phyloP scores from a whole-genome alignment of 2,113 vertebrate genomes.

The Clarias gariepinus region DNA sequence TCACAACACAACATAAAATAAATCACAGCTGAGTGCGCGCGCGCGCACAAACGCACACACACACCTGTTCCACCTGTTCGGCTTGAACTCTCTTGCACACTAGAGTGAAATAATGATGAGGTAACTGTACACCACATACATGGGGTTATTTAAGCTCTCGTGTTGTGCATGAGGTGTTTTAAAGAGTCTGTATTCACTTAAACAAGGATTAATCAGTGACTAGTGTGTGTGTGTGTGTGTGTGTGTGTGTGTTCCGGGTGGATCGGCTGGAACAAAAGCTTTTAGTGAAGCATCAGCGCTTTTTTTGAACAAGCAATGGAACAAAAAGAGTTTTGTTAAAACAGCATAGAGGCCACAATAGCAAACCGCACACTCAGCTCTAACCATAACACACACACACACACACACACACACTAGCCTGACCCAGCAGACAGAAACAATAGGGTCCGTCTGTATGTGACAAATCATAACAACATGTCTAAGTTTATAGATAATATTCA shows the following conservation, averaged over 20 bases:
- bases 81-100: background rate
- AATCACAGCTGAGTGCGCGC: background rate
- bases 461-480: background rate
- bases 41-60: background rate
- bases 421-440: conserved; percentile 1
- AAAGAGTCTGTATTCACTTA: background rate
- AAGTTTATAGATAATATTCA: background rate
- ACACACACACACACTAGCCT: conserved; percentile 7
- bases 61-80: background rate
- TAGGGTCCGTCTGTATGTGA: background rate
- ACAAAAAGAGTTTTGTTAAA: conserved; percentile 38
- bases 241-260: conserved; percentile 8
- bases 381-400: background rate
- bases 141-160: background rate
- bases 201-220: conserved; percentile 10
- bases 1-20: background rate
- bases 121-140: background rate
- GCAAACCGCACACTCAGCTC: conserved; percentile 11
- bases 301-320: background rate
- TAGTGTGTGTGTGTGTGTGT: conserved; percentile 23
- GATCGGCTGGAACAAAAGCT: conserved; percentile 37
- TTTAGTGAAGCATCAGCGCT: conserved; percentile 37
- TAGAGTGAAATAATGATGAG: background rate
- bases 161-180: background rate
- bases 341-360: conserved; percentile 3